Conservation (phyloP, 2,888 invertebrate genomes). For the Megalurothrips usitatus region DNA sequence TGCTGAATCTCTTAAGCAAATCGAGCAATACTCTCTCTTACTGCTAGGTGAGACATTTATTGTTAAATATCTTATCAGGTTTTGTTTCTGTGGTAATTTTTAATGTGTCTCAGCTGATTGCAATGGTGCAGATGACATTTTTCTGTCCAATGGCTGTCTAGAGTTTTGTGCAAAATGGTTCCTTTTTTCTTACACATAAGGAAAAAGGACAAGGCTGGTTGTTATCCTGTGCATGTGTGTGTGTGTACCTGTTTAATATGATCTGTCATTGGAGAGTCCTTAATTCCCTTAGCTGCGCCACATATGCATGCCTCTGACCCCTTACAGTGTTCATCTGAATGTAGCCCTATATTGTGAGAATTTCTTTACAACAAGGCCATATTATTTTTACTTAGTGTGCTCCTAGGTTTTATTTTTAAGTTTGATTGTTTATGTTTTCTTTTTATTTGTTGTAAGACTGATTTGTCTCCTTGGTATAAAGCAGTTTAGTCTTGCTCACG, state of each 20-base stretch:
- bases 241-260: no score
- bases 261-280: no score
- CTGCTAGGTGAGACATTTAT: background rate
- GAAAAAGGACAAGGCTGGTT: background rate
- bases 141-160: background rate
- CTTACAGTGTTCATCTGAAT: background rate
- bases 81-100: background rate
- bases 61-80: background rate
- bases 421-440: background rate
- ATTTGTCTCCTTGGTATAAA: conserved; percentile 10
- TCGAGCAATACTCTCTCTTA: no score
- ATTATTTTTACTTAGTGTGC: background rate
- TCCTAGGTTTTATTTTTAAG: background rate
- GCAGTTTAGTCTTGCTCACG: conserved; percentile 6
- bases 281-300: no score
- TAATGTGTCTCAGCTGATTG: background rate
- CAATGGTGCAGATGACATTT: background rate
- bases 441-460: background rate
- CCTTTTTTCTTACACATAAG: no score
- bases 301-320: background rate
- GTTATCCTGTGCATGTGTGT: background rate
- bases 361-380: background rate
- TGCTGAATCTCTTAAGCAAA: no score
- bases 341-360: background rate
- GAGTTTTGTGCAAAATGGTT: background rate